Evolutionary conservation across 2,797 vertebrate genomes (phyloP), one percentile per base, ranked within the genome.

Genomic region (Mycteria americana): DNA sequence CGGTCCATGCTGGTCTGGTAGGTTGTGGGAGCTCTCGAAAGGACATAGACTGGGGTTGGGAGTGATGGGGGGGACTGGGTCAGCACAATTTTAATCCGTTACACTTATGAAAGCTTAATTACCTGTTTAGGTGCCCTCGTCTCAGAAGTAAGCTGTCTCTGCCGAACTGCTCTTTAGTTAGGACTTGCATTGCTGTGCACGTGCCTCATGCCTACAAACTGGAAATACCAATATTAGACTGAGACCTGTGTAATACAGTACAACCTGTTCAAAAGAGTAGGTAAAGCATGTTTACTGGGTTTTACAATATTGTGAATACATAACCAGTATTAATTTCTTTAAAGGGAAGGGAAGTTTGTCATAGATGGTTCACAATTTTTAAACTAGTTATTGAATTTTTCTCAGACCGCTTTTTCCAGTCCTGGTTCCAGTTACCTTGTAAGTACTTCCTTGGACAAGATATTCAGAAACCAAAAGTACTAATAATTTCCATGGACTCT

Each of bases 1-100:
- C 0, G 2, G 16, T 7, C 60, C 7, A 2, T 27, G 27, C 7
- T 65, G 41, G 35, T 10, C 30, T 0, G 0, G 7, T 5, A 45
- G 12, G 41, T 6, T 22, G 7, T 8, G 4, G 46, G 9, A 25
- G 6, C 11, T 46, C 37, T 35, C 39, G 18, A 39, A 53, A 87
- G 17, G 30, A 33, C 23, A 16, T 8, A 37, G 21, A 7, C 2
- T 18, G 11, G 17, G 27, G 4, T 7, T 59, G 43, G 17, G 27
- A 65, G n/a, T 28, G 16, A 25, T 28, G 39, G 4, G 4, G 12
- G 10, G 3, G 9, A 30, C 5, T 11, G 31, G 5, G 13, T 48
- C 6, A 5, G 46, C 14, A 51, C 14, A 50, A 5, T 80, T 72
- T 74, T 62, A 74, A 64, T 72, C 50, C 9, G 9, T 25, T 67